These are phyloP conservation scores for Cathartes aura DNA, from an alignment of 2,113 vertebrate genomes.

Conservation along the genomic window DNA sequence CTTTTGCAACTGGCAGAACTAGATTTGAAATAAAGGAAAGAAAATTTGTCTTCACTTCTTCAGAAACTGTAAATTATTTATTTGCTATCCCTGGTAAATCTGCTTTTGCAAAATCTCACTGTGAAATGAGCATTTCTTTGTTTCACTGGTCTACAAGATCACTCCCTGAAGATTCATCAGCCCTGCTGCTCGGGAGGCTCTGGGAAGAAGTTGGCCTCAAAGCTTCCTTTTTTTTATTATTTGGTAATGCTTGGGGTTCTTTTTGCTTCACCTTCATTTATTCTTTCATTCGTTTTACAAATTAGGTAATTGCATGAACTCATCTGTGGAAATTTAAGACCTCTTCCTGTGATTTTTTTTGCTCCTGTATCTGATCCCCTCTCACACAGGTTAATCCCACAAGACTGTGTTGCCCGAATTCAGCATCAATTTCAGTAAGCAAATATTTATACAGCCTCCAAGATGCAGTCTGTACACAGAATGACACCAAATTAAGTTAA, in stretches of 20 bases:
- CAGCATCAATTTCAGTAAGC: not conserved
- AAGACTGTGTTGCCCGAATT: not conserved
- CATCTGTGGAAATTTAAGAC: not conserved
- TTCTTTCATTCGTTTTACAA: not conserved
- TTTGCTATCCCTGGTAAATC: not conserved
- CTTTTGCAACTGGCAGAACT: not conserved
- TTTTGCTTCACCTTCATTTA: not conserved
- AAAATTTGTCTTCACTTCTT: not conserved
- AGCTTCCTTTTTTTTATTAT: not conserved
- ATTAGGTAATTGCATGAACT: not conserved
- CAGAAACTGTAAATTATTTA: conserved; percentile 19
- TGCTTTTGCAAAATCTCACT: not conserved
- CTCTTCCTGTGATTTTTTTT: not conserved
- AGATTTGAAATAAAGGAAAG: not conserved
- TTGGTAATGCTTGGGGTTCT: not conserved
- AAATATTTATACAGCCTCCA: conserved; percentile 16
- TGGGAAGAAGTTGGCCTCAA: not conserved
- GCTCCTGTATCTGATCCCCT: not conserved
- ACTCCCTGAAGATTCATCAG: not conserved
- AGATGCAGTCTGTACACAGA: not conserved
- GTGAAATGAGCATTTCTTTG: not conserved
- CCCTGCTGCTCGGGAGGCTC: not conserved
- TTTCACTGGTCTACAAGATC: not conserved
- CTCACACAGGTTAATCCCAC: not conserved
- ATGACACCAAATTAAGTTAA: not conserved